phyloP scores from a whole-genome alignment of 2,797 vertebrate genomes.

The Pithecia hirsuta region DNA sequence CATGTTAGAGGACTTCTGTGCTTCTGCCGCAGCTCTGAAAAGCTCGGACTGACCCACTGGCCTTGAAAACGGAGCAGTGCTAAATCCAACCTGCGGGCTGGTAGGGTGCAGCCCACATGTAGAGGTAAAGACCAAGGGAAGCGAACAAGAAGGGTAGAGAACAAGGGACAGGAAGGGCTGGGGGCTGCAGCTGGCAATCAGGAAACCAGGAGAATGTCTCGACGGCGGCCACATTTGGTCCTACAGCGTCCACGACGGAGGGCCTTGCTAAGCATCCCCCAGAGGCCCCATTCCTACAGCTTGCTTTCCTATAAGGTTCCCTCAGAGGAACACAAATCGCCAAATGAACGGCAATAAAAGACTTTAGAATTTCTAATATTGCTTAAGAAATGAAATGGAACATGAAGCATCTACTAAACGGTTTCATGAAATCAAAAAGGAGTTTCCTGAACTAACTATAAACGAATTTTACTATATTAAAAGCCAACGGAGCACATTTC shows the following conservation, averaged over 20 bases:
- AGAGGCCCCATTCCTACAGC: no score
- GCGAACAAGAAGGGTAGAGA: not conserved
- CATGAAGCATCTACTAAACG: not conserved
- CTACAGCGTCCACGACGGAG: fast-evolving
- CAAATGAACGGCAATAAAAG: not conserved
- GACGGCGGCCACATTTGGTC: not conserved
- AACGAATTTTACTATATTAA: not conserved
- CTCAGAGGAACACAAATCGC: not conserved
- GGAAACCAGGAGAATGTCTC: not conserved
- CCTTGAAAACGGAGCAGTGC: not conserved
- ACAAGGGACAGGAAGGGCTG: not conserved
- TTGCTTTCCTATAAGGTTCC: not conserved
- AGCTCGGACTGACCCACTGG: not conserved
- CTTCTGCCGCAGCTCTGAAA: not conserved
- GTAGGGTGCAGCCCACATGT: not conserved
- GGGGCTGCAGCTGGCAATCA: not conserved
- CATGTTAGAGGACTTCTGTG: not conserved
- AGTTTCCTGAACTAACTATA: not conserved
- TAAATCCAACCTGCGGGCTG: not conserved
- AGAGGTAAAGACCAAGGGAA: not conserved
- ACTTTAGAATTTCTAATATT: not conserved
- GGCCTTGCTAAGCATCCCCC: no score
- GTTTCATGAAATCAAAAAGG: not conserved
- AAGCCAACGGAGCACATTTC: not conserved
- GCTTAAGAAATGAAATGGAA: not conserved